Evolutionary conservation across 2,888 invertebrate species (phyloP).

Genomic region (Aethes cnicana): DNA sequence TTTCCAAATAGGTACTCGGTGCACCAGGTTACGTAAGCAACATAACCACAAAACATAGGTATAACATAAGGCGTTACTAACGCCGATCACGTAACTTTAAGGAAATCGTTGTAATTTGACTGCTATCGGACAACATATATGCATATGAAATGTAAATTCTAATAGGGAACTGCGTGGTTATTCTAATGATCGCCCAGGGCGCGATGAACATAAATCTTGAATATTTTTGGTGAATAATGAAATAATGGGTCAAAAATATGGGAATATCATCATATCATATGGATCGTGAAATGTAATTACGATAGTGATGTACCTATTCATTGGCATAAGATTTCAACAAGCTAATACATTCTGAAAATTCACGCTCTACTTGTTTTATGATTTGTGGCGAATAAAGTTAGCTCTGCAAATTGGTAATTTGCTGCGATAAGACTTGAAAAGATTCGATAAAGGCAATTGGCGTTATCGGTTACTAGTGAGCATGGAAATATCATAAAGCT

Average conservation of each 20-base stretch:
- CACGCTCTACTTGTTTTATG: conserved; percentile 5
- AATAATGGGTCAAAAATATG: too few species aligned
- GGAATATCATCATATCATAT: too few species aligned
- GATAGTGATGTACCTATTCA: too few species aligned
- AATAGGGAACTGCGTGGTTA: conserved; percentile 3
- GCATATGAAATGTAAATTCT: conserved; percentile 3
- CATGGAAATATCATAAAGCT: conserved; percentile 62
- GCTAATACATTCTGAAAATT: too few species aligned
- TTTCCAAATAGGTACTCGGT: conserved; percentile 41
- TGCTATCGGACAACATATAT: conserved; percentile 5
- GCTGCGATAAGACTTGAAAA: too few species aligned
- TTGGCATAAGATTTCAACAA: too few species aligned
- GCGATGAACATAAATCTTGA: neutral
- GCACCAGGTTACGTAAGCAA: conserved; percentile 46
- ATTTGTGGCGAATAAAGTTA: conserved; percentile 11
- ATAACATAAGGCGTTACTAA: conserved; percentile 7
- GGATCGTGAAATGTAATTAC: too few species aligned
- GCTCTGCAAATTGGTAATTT: neutral
- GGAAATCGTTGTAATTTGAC: conserved; percentile 20
- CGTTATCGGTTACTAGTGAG: conserved; percentile 37
- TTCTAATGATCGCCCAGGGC: neutral
- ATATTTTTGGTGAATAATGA: neutral
- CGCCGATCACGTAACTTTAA: conserved; percentile 21
- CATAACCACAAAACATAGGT: conserved; percentile 10
- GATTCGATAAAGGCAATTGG: too few species aligned